These are phyloP conservation scores for Daktulosphaira vitifoliae DNA, from an alignment of 1,140 invertebrate genomes.

Conservation along the genomic window DNA sequence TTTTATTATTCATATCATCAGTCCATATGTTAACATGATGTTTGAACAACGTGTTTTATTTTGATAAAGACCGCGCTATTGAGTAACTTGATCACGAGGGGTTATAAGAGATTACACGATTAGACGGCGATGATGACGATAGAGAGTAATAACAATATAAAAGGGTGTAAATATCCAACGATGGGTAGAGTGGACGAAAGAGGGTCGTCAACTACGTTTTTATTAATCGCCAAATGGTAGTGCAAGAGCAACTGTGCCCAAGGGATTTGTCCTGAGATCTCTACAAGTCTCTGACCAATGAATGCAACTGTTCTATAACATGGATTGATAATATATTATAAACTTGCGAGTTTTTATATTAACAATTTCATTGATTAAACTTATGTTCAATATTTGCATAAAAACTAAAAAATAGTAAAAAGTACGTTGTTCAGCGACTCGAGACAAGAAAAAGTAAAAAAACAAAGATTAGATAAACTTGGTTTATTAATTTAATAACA, in stretches of 20 bases:
- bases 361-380: too few species aligned
- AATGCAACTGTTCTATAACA: too few species aligned
- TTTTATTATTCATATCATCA: neutral
- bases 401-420: too few species aligned
- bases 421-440: too few species aligned
- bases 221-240: slow-evolving; percentile 29
- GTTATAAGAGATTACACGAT: slow-evolving; percentile 31
- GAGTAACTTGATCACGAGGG: slow-evolving; percentile 29
- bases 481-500: too few species aligned
- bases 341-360: too few species aligned
- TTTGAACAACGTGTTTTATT: slow-evolving; percentile 22
- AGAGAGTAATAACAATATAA: slow-evolving; percentile 25
- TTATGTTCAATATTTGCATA: too few species aligned
- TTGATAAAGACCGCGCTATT: slow-evolving; percentile 22
- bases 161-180: slow-evolving; percentile 18
- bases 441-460: too few species aligned
- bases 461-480: too few species aligned
- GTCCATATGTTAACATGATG: neutral
- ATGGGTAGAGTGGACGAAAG: slow-evolving; percentile 1
- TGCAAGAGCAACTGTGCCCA: slow-evolving; percentile 10
- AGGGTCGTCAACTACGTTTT: slow-evolving; percentile 15
- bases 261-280: slow-evolving; percentile 8
- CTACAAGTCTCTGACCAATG: neutral
- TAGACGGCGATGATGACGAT: slow-evolving; percentile 25
- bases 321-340: too few species aligned